Conservation (phyloP, 1,140 invertebrate species). For the Alviniconcha marisindica region DNA sequence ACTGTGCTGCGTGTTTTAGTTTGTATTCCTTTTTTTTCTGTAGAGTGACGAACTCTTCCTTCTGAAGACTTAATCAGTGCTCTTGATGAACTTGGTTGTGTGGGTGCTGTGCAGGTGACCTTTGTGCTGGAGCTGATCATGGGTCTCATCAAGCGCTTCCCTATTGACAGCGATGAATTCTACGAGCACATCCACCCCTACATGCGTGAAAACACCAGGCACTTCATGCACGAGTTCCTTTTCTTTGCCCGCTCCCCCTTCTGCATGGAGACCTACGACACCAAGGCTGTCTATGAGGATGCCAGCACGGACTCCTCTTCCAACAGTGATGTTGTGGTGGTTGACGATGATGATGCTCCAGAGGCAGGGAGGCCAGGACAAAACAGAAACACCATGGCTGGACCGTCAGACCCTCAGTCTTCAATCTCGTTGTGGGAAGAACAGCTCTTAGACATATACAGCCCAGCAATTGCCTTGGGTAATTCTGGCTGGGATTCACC, state of each 20-base stretch:
- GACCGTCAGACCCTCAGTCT: neutral
- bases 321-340: constrained; percentile 55
- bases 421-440: neutral
- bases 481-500: constrained; percentile 64
- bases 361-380: constrained; percentile 22
- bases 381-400: neutral
- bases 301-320: constrained; percentile 44
- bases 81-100: neutral
- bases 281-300: constrained; percentile 71
- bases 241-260: constrained; percentile 90
- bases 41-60: too few relatives aligned
- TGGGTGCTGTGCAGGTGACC: constrained; percentile 75
- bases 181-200: constrained; percentile 77
- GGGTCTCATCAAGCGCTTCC: constrained; percentile 81
- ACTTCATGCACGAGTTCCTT: constrained; percentile 93
- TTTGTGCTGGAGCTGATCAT: constrained; percentile 84
- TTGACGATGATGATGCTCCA: constrained; percentile 36
- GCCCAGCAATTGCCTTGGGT: neutral
- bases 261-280: constrained; percentile 84
- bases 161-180: constrained; percentile 87
- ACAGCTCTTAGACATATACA: neutral
- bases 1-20: too few relatives aligned
- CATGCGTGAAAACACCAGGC: constrained; percentile 75
- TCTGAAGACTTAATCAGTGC: too few relatives aligned
- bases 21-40: too few relatives aligned